Evolutionary conservation across 1,140 invertebrate genomes (phyloP).

Genomic region (Mactra quadrangularis): DNA sequence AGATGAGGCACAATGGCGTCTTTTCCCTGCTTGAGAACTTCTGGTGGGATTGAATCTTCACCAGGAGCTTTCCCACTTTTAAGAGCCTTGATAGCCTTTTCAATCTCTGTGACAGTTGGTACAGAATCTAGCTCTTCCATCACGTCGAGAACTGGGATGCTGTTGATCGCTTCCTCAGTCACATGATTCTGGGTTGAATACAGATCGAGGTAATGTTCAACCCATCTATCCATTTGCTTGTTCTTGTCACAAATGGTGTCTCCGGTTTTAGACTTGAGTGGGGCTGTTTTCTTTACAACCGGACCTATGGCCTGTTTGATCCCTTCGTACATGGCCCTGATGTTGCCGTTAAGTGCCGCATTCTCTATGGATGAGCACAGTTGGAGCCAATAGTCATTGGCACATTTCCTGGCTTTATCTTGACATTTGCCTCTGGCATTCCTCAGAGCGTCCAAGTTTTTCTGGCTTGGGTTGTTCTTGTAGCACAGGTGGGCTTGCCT

Average conservation of each 20-base stretch:
- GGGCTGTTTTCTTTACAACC: neutral
- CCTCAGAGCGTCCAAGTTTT: neutral
- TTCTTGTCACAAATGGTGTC: neutral
- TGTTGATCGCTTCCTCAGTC: neutral
- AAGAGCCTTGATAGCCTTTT: neutral
- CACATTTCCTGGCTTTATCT: neutral
- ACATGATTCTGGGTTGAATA: no score
- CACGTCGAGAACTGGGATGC: neutral
- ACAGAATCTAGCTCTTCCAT: constrained; percentile 37
- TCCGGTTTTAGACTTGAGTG: constrained; percentile 5
- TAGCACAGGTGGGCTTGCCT: neutral
- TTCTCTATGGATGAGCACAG: neutral
- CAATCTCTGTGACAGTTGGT: constrained; percentile 1
- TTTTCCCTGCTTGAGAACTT: constrained; percentile 3
- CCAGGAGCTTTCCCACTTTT: neutral
- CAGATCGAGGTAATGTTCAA: neutral
- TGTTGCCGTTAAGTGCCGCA: neutral
- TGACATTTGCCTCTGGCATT: neutral
- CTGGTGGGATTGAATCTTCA: neutral
- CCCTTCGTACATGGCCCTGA: constrained; percentile 4
- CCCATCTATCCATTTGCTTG: constrained; percentile 11
- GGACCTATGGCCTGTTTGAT: constrained; percentile 1
- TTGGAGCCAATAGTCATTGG: constrained; percentile 4
- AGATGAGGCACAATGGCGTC: neutral
- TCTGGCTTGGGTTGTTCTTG: neutral